Base-by-base conservation (phyloP, 2,797 vertebrate species). In the Channallabes apus region DNA sequence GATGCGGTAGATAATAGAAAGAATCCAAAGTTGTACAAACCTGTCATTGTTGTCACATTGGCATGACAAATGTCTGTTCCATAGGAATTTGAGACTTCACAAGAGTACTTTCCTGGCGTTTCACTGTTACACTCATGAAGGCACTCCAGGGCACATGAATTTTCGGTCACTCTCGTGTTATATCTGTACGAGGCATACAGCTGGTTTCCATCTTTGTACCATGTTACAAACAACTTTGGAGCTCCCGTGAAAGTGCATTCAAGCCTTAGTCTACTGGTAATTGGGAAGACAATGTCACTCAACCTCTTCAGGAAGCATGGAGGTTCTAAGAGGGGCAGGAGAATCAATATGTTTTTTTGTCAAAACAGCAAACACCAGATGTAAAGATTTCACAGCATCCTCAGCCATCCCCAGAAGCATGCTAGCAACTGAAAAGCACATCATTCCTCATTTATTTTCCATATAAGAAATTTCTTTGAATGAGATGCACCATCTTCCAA, bases 251-350 rank as follows among this genome's bases (percentile, higher is more conserved):
- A 99, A n/a, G 94, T 94, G 85, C 97, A 95, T 77, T 97, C 96
- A 65, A 99, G 94, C 91, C 95, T 95, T 85, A 98, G 93, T 86
- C 96, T 93, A 81, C 95, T 95, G 24, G 94, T 96, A 85, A 96
- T 96, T 87, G 97, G 97, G 87, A 94, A 93, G 68, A 93, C 95
- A 56, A 96, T 93, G 87, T 98, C 95, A 2, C 93, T 96, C 90
- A 99, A 91, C 90, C 94, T 98, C 93, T 97, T 98, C 91, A 97
- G 94, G 93, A 99, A 98, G 41, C 90, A 91, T 71, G 97, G 93
- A 4, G 93, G 94, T 89, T 94, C 95, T 95, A 90, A 84, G 85
- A 90, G 92, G 89, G 88, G 91, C 71, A 88, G 59, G 38, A 88
- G 62, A 20, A 83, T 92, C 88, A 91, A 80, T 4, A 80, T 84